These are phyloP conservation scores for Chironomus riparius DNA, from an alignment of 2,888 invertebrate genomes.

Conservation along the genomic window DNA sequence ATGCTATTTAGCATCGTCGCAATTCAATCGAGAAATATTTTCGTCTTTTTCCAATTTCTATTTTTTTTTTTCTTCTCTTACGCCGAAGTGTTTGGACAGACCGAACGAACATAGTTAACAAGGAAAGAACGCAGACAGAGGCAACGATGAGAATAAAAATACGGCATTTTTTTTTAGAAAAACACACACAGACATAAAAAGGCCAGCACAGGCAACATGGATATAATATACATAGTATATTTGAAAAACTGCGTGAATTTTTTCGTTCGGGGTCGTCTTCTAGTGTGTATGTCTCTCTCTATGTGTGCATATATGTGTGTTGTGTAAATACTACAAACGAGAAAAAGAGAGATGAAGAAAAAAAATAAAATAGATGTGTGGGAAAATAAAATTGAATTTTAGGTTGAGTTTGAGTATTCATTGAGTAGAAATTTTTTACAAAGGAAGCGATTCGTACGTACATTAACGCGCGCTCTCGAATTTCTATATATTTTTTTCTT, in stretches of 20 bases:
- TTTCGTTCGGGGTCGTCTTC: slow-evolving; percentile 3
- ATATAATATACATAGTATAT: neutral
- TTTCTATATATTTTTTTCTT: slow-evolving; percentile 15
- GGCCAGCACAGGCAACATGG: too few relatives aligned
- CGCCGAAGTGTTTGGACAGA: neutral
- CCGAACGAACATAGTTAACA: neutral
- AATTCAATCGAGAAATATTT: slow-evolving; percentile 15
- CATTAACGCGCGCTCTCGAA: slow-evolving; percentile 26
- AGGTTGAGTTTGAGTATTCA: slow-evolving; percentile 25
- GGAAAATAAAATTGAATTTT: slow-evolving; percentile 22
- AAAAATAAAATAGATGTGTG: slow-evolving; percentile 11
- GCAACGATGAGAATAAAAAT: neutral
- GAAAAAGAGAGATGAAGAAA: slow-evolving; percentile 1
- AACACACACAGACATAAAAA: neutral
- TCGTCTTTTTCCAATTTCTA: slow-evolving; percentile 26
- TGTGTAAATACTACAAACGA: slow-evolving; percentile 6
- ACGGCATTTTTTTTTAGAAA: neutral
- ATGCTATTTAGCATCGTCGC: slow-evolving; percentile 20
- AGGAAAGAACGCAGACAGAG: slow-evolving; percentile 6
- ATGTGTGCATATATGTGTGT: neutral
- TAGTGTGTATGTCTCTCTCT: neutral
- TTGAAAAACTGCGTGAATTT: slow-evolving; percentile 12
- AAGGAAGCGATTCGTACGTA: slow-evolving; percentile 24
- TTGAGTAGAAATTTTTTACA: slow-evolving; percentile 27
- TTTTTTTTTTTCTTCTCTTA: neutral